A percentile compares a stretch with the other conserved stretches of the same genome.
Conservation (phyloP, 2,888 invertebrate species). For the Drosophila kuntzei region DNA sequence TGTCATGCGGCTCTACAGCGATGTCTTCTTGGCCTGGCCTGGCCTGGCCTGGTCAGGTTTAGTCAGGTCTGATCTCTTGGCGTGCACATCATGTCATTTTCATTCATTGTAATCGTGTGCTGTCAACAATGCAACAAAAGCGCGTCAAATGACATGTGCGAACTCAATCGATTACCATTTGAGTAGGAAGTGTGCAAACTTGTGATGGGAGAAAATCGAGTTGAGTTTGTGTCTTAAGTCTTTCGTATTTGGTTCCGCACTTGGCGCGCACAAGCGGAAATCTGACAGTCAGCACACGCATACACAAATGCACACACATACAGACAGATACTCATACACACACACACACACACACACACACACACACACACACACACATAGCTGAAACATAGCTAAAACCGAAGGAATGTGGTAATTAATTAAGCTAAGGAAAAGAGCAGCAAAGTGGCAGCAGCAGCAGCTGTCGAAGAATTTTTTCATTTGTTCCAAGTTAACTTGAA, state of each 20-base stretch:
- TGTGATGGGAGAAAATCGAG: slow-evolving; percentile 52
- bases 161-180: slow-evolving; percentile 74
- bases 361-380: slow-evolving; percentile 8
- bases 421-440: slow-evolving; percentile 58
- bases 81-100: slow-evolving; percentile 73
- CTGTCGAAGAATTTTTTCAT: slow-evolving; percentile 77
- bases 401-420: slow-evolving; percentile 74
- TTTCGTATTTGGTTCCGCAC: slow-evolving; percentile 64
- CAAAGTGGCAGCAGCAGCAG: slow-evolving; percentile 59
- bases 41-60: slow-evolving; percentile 4
- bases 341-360: slow-evolving; percentile 8
- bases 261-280: slow-evolving; percentile 52
- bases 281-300: slow-evolving; percentile 40
- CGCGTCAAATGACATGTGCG: slow-evolving; percentile 75
- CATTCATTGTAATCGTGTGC: slow-evolving; percentile 68
- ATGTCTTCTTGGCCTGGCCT: slow-evolving; percentile 36
- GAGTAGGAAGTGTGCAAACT: slow-evolving; percentile 71
- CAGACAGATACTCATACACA: not conserved
- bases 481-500: slow-evolving; percentile 68
- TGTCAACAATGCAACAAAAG: slow-evolving; percentile 76
- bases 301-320: slow-evolving; percentile 7
- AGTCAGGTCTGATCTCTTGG: slow-evolving; percentile 27
- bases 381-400: slow-evolving; percentile 30
- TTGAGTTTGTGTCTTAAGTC: slow-evolving; percentile 64
- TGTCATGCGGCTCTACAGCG: slow-evolving; percentile 62